Evolutionary conservation across 2,113 vertebrate species (phyloP), one percentile per base, ranked within the genome.

Genomic region (Crotophaga sulcirostris): DNA sequence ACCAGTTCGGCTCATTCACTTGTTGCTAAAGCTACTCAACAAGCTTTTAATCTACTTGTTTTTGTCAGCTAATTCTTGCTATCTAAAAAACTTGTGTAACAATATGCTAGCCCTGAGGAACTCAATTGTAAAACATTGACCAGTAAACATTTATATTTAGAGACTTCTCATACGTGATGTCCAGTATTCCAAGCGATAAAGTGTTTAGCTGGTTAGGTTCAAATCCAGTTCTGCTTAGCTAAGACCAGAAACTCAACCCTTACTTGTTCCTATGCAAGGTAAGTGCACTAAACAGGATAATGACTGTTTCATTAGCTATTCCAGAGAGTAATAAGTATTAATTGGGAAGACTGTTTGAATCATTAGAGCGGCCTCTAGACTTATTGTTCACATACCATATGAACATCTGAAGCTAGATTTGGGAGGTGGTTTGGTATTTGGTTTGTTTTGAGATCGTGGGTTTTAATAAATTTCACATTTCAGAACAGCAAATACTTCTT

Each of bases 141-240:
- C 33, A 36, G 11, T 91, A 67, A 87, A 84, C 16, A 25, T 62
- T 62, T 69, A 16, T 21, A 42, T 66, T 74, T 87, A 59, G 73
- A 87, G 69, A 36, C 28, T 54, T 56, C 38, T 93, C 55, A 51
- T 21, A 51, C 68, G 70, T 28, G 11, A n/a, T 84, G 68, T 66
- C 36, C 64, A 78, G 31, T 83, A 40, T 92, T 85, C 19, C 20
- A 68, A 69, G 51, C 82, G 74, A 55, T 82, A 67, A 55, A 31
- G 33, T 91, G 51, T 87, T 90, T 63, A 87, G 70, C 58, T 75
- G 54, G 58, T 88, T 88, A 83, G 86, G 75, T 75, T 92, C n/a
- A 86, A 76, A 84, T 84, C 62, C 20, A 77, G 15, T 59, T 91
- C 45, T 93, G 58, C 44, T 31, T 72, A 91, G 33, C 47, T 94